A percentile compares a stretch with the other conserved stretches of the same genome.
Evolutionary conservation across 2,113 vertebrate species (phyloP).

Genomic region (Nothobranchius furzeri): DNA sequence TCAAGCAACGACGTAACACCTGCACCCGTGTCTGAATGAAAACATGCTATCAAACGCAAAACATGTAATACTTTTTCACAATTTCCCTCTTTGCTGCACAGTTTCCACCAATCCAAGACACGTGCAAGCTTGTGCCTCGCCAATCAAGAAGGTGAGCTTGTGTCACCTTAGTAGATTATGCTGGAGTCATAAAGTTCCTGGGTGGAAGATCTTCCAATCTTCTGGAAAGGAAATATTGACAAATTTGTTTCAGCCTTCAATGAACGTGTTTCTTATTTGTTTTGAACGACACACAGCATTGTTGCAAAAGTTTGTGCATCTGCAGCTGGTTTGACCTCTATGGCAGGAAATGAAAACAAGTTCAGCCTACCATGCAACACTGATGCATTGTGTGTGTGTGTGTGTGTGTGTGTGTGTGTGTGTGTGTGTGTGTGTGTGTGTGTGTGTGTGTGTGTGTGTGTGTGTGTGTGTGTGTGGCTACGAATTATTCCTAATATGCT

Average conservation of each 20-base stretch:
- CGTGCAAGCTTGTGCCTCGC: neutral
- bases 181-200: too few species aligned
- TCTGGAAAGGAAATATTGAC: neutral
- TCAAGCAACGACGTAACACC: constrained; percentile 23
- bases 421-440: too few species aligned
- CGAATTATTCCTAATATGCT: too few species aligned
- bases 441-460: too few species aligned
- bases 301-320: neutral
- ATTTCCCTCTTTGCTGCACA: constrained; percentile 1
- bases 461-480: too few species aligned
- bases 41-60: constrained; percentile 47
- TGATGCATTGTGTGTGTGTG: neutral
- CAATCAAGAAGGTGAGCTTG: too few species aligned
- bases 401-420: too few species aligned
- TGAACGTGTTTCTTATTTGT: neutral
- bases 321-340: neutral
- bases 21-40: constrained; percentile 40
- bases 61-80: constrained; percentile 9
- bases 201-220: neutral
- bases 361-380: neutral
- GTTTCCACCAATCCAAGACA: neutral
- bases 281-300: neutral
- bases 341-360: neutral
- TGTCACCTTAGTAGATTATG: neutral
- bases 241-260: too few species aligned